A percentile compares a stretch with the other conserved stretches of the same genome.
Conservation (phyloP, 23 tunicate species). For the Trididemnum nubilum region DNA sequence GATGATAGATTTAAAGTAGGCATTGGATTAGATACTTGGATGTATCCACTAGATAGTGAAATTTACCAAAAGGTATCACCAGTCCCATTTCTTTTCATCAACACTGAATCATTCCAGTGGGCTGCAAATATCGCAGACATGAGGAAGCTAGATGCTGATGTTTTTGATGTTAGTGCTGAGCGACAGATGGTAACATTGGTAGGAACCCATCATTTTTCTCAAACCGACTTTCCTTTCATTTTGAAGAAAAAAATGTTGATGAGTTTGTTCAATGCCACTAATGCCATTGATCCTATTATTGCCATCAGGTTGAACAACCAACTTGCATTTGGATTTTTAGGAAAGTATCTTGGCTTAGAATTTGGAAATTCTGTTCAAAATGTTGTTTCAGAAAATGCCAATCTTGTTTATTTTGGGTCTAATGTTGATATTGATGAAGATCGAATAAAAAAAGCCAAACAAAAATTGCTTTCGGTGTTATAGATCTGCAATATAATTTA, state of each 20-base stretch:
- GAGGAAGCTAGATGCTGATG: slow-evolving; percentile 58
- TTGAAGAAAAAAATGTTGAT: slow-evolving; percentile 21
- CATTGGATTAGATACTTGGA: slow-evolving; percentile 81
- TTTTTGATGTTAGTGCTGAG: slow-evolving; percentile 44
- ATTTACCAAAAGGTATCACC: slow-evolving; percentile 28
- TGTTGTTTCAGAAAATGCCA: slow-evolving; percentile 29
- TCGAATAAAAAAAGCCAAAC: slow-evolving; percentile 39
- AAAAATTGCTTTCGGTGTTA: slow-evolving; percentile 18
- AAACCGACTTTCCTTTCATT: slow-evolving; percentile 56
- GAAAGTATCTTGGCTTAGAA: slow-evolving; percentile 51
- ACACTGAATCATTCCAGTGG: slow-evolving; percentile 47
- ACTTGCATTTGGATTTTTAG: slow-evolving; percentile 55
- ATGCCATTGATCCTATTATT: slow-evolving; percentile 40
- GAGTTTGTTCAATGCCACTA: slow-evolving; percentile 17
- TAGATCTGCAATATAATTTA: no score
- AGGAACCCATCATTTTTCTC: slow-evolving; percentile 59
- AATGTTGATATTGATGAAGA: slow-evolving; percentile 50
- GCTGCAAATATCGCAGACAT: slow-evolving; percentile 38
- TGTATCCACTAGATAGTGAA: slow-evolving; percentile 55
- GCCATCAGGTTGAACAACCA: slow-evolving; percentile 30
- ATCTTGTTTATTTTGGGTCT: slow-evolving; percentile 29
- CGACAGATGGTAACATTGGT: slow-evolving; percentile 63
- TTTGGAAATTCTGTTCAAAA: slow-evolving; percentile 24
- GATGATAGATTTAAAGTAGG: slow-evolving; percentile 72
- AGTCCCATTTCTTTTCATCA: slow-evolving; percentile 75